Percentiles rank a stretch among this genome's conserved stretches.
phyloP scores from a whole-genome alignment of 2,113 vertebrate genomes.

The Ciconia boyciana region DNA sequence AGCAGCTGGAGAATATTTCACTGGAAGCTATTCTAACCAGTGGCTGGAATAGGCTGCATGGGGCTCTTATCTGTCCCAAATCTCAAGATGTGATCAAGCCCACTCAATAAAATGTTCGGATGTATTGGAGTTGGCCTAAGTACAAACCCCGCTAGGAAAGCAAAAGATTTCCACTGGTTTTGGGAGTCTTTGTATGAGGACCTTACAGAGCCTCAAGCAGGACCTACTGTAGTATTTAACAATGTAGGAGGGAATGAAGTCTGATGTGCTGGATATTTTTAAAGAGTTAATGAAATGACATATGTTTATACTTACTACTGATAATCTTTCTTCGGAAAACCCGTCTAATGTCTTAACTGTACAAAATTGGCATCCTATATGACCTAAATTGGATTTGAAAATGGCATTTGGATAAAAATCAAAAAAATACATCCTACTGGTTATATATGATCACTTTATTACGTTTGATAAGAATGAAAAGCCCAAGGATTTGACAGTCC shows the following conservation, averaged over 20 bases:
- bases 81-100: not conserved
- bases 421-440: conserved; percentile 32
- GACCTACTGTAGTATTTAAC: not conserved
- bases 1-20: not conserved
- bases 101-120: not conserved
- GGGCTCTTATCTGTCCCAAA: not conserved
- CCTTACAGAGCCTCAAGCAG: not conserved
- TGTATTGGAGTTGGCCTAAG: not conserved
- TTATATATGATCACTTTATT: conserved; percentile 54
- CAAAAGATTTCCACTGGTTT: not conserved
- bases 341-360: conserved; percentile 48
- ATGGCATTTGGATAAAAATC: conserved; percentile 48
- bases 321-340: conserved; percentile 62
- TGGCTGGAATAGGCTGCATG: not conserved
- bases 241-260: not conserved
- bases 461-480: conserved; percentile 72
- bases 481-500: conserved; percentile 56
- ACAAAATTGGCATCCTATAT: conserved; percentile 24
- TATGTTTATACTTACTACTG: conserved; percentile 57
- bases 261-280: conserved; percentile 26
- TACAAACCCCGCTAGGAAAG: not conserved
- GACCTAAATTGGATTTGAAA: conserved; percentile 66
- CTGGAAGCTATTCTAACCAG: not conserved
- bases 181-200: not conserved
- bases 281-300: conserved; percentile 42